Base-by-base conservation (phyloP, 1,140 invertebrate genomes). In the Temnothorax nylanderi region DNA sequence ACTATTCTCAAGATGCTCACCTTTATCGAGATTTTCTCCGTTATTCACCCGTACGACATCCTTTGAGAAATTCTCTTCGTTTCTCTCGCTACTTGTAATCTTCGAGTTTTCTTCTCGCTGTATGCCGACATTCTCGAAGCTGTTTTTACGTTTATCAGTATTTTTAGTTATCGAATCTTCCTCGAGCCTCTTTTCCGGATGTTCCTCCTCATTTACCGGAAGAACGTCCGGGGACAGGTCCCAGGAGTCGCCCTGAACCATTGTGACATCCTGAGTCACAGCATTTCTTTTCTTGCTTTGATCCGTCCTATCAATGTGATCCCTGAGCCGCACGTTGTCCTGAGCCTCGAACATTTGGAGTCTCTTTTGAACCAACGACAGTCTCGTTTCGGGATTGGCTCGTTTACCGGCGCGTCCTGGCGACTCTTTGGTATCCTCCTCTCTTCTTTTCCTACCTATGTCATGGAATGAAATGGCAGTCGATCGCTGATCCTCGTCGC, bases 371-470 rank as follows among this genome's bases (percentile, higher is more conserved):
- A 94, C 93, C 58, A 94, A 82, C 26, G 94, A 93, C 71, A 90
- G 37, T 54, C 60, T 72, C 7, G 86, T 87, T 44, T 91, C 80
- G 16, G 51, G 37, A 26, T 85, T 69, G 37, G 47, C 67, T 65
- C 32, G 34, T 32, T 87, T 58, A 62, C 49, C 47, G 65, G 72
- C 69, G 72, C 72, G 76, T 67, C 82, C 86, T 76, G 86, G 69
- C 71, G 81, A 85, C 78, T 94, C 93, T 93, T 94, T 94, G 92
- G 93, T 93, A 94, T 93, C 85, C 94, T 91, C 85, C 74, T 76
- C 47, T 78, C 49, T 62, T 44, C 89, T 87, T 81, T 91, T 89
- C 88, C 47, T 69, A 88, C 89, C 86, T 92, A 91, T 11, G 87
- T 92, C 91, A 90, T 90, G 90, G 69, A 88, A 80, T 74, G 88